Conservation (phyloP, 2,113 vertebrate species). For the Pogona vitticeps region DNA sequence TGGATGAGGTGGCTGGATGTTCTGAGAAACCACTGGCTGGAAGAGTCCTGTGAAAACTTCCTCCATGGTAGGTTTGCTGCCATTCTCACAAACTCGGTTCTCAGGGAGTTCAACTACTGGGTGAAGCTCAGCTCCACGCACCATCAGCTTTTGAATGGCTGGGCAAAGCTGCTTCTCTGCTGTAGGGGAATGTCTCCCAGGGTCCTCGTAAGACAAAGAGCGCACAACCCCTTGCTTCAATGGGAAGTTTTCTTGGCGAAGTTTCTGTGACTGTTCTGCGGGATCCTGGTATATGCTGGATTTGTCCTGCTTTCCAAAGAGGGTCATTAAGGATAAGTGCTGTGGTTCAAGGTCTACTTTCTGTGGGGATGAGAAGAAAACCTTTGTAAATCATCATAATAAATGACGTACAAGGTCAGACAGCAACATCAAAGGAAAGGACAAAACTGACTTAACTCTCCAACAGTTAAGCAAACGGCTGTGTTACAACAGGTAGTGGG, state of each 20-base stretch:
- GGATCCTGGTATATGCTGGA: slow-evolving; percentile 40
- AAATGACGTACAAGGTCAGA: background rate
- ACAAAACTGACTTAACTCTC: slow-evolving; percentile 36
- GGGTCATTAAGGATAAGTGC: slow-evolving; percentile 81
- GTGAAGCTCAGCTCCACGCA: slow-evolving; percentile 78
- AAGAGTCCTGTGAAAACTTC: slow-evolving; percentile 80
- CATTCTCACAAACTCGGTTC: slow-evolving; percentile 78
- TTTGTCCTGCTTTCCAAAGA: slow-evolving; percentile 85
- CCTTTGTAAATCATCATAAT: background rate
- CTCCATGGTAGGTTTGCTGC: slow-evolving; percentile 33
- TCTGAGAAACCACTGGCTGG: slow-evolving; percentile 62
- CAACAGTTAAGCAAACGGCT: slow-evolving; percentile 27
- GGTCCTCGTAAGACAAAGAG: slow-evolving; percentile 86
- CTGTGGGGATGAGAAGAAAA: slow-evolving; percentile 68
- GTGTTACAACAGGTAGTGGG: background rate
- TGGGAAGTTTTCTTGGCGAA: slow-evolving; percentile 44
- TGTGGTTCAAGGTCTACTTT: slow-evolving; percentile 78
- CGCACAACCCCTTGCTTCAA: slow-evolving; percentile 77
- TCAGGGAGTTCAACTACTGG: slow-evolving; percentile 84
- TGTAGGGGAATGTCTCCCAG: slow-evolving; percentile 40
- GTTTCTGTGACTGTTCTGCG: background rate
- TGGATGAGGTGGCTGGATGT: accelerated
- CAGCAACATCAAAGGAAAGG: slow-evolving; percentile 12
- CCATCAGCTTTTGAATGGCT: slow-evolving; percentile 93
- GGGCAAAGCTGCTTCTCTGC: slow-evolving; percentile 81